phyloP scores from a whole-genome alignment of 2,888 invertebrate genomes.

The Gnatocerus cornutus region DNA sequence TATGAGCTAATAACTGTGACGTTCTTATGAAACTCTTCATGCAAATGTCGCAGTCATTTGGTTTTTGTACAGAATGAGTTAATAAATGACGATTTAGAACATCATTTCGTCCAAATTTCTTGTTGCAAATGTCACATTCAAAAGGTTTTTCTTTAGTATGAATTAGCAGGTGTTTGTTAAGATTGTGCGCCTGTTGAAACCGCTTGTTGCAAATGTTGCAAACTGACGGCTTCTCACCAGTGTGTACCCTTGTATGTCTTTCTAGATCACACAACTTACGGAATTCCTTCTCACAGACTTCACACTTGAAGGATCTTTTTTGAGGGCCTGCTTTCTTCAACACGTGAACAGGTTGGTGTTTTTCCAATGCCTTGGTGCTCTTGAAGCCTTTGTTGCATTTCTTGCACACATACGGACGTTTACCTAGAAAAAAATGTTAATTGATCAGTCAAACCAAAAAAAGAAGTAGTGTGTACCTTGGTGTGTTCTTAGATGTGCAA shows the following conservation, averaged over 20 bases:
- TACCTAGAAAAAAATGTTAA: constrained; percentile 58
- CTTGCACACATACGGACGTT: constrained; percentile 65
- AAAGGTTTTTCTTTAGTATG: constrained; percentile 67
- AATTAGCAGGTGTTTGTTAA: constrained; percentile 68
- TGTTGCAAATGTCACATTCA: constrained; percentile 67
- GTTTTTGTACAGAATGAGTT: constrained; percentile 68
- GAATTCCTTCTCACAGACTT: constrained; percentile 65
- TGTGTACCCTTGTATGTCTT: constrained; percentile 68
- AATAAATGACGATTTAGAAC: constrained; percentile 67
- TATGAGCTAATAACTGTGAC: constrained; percentile 61
- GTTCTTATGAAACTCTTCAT: constrained; percentile 65
- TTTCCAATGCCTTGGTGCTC: constrained; percentile 60
- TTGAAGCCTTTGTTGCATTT: constrained; percentile 65
- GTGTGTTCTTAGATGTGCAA: constrained; percentile 66
- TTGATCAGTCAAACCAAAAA: background rate
- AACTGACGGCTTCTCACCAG: constrained; percentile 68
- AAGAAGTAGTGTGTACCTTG: constrained; percentile 56
- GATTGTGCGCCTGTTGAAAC: constrained; percentile 67
- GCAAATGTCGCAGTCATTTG: constrained; percentile 65
- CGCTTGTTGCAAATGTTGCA: constrained; percentile 66
- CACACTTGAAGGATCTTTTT: constrained; percentile 64
- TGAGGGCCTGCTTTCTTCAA: constrained; percentile 59
- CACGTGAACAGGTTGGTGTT: constrained; percentile 63
- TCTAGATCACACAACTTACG: constrained; percentile 67
- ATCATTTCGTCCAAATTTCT: constrained; percentile 67